Conservation (phyloP, 2,797 vertebrate genomes). For the Tragelaphus oryx region DNA sequence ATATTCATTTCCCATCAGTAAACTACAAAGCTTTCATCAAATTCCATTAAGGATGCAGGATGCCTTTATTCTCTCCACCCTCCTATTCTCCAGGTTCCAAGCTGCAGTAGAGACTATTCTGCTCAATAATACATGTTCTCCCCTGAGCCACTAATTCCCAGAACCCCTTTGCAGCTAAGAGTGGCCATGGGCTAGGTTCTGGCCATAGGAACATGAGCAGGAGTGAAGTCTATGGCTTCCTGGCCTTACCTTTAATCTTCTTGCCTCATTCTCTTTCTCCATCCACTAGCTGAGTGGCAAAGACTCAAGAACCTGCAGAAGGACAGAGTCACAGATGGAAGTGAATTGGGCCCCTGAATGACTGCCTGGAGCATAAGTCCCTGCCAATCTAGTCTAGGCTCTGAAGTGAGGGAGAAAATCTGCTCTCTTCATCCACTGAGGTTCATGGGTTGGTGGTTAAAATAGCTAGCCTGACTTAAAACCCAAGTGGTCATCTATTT, state of each 20-base stretch:
- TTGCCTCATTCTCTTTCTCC: not conserved
- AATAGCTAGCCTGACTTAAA: not conserved
- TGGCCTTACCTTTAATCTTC: not conserved
- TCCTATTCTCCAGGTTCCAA: not conserved
- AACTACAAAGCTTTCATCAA: not conserved
- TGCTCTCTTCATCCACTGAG: not conserved
- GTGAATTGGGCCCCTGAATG: not conserved
- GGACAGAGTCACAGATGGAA: not conserved
- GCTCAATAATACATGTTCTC: not conserved
- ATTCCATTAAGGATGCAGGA: not conserved
- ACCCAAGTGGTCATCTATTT: not conserved
- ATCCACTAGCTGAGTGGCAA: not conserved
- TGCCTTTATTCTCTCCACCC: not conserved
- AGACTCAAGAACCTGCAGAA: not conserved
- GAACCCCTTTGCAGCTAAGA: not conserved
- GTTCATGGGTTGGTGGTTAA: not conserved
- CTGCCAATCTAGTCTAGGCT: not conserved
- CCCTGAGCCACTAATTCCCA: not conserved
- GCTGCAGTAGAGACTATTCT: not conserved
- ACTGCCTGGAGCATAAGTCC: not conserved
- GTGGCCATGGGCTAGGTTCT: not conserved
- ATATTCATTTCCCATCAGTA: not conserved
- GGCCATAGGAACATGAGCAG: not conserved
- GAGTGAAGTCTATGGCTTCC: not conserved
- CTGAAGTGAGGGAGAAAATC: not conserved